Percentiles rank a stretch among this genome's conserved stretches.
Evolutionary conservation across 2,888 invertebrate species (phyloP).

Genomic region (Ormyrus nitidulus): DNA sequence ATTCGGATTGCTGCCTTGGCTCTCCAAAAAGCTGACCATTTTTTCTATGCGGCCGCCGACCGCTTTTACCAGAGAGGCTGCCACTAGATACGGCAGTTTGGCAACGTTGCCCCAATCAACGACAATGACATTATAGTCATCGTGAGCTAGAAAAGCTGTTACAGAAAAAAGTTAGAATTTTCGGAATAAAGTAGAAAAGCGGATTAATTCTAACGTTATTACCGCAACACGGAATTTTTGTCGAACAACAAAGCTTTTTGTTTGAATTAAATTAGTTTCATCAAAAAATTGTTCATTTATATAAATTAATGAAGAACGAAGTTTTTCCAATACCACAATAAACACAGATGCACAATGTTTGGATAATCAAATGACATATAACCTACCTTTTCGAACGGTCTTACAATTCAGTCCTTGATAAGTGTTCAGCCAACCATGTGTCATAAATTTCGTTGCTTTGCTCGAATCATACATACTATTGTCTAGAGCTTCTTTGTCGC

Average conservation of each 20-base stretch:
- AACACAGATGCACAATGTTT: too few relatives aligned
- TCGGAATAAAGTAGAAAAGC: too few relatives aligned
- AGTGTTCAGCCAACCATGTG: constrained; percentile 66
- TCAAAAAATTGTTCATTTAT: too few relatives aligned
- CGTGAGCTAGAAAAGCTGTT: constrained; percentile 47
- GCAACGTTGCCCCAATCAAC: constrained; percentile 59
- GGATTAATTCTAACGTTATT: too few relatives aligned
- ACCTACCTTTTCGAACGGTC: constrained; percentile 36
- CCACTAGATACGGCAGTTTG: constrained; percentile 42
- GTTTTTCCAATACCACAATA: too few relatives aligned
- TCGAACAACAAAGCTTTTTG: too few relatives aligned
- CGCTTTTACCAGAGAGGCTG: constrained; percentile 36
- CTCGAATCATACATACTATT: constrained; percentile 58
- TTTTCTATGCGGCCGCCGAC: constrained; percentile 51
- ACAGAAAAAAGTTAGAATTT: background rate
- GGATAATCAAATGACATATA: background rate
- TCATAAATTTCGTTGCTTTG: constrained; percentile 63
- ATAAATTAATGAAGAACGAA: too few relatives aligned
- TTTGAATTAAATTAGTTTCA: too few relatives aligned
- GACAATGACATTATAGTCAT: constrained; percentile 58
- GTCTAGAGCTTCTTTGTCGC: constrained; percentile 54
- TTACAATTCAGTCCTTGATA: constrained; percentile 42
- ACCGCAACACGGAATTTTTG: too few relatives aligned
- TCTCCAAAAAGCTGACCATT: constrained; percentile 53
- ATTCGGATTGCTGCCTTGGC: constrained; percentile 41